These are phyloP conservation scores for Mellivora capensis DNA, from an alignment of 2,113 vertebrate species.

Conservation along the genomic window DNA sequence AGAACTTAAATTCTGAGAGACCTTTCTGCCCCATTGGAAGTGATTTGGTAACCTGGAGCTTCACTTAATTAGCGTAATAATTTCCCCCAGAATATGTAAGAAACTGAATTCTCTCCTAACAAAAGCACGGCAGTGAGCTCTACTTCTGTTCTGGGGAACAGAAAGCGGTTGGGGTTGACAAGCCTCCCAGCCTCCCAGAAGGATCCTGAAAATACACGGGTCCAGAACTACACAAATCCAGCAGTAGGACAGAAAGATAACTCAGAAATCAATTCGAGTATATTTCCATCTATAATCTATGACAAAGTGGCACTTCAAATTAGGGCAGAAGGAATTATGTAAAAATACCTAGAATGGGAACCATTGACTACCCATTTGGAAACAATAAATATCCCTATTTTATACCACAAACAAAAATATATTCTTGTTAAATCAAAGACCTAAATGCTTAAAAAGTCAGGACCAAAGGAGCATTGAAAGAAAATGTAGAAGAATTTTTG, in stretches of 20 bases:
- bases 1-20: constrained; percentile 58
- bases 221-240: background rate
- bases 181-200: background rate
- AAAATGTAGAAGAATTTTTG: background rate
- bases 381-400: background rate
- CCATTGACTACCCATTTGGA: too few species aligned
- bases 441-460: background rate
- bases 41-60: background rate
- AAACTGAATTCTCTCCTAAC: background rate
- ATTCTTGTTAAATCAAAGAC: background rate
- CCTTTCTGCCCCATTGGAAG: background rate
- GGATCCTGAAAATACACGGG: background rate
- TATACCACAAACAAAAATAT: background rate
- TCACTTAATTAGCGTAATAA: background rate
- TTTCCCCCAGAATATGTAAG: background rate
- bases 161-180: background rate
- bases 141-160: background rate
- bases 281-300: rapidly evolving
- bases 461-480: background rate
- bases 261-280: background rate
- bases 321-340: background rate
- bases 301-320: background rate
- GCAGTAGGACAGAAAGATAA: background rate
- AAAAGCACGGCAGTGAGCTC: background rate
- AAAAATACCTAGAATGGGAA: background rate